A percentile compares a stretch with the other conserved stretches of the same genome.
Evolutionary conservation across 2,797 vertebrate species (phyloP).

Genomic region (Pygocentrus nattereri): DNA sequence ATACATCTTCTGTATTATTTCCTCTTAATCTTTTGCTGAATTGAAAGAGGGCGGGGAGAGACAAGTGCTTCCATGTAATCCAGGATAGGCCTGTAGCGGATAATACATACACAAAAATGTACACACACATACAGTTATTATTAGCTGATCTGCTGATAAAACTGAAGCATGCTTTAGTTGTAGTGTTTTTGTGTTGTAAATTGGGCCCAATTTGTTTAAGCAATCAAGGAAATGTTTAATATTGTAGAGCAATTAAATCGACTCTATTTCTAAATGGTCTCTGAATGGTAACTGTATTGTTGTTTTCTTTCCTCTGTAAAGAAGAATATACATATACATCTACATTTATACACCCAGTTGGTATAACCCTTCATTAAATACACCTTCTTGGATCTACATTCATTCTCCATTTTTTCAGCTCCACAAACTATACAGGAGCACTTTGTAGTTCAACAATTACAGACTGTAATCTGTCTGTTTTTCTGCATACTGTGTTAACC

Average conservation of each 20-base stretch:
- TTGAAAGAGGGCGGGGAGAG: conserved; percentile 22
- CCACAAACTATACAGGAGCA: too few relatives aligned
- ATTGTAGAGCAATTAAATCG: not conserved
- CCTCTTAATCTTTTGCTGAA: conserved; percentile 33
- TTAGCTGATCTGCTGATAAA: conserved; percentile 19
- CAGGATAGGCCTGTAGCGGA: conserved; percentile 41
- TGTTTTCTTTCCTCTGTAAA: too few relatives aligned
- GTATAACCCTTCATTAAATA: too few relatives aligned
- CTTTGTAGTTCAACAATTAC: too few relatives aligned
- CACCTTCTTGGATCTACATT: too few relatives aligned
- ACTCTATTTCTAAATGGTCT: not conserved
- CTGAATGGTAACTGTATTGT: too few relatives aligned
- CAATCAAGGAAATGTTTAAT: not conserved
- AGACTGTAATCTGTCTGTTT: too few relatives aligned
- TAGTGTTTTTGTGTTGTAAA: not conserved
- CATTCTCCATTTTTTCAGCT: too few relatives aligned
- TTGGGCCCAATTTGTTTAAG: not conserved
- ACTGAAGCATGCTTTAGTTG: conserved; percentile 13
- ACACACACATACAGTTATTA: conserved; percentile 29
- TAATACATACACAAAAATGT: conserved; percentile 51
- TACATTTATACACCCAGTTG: too few relatives aligned
- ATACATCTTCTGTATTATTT: conserved; percentile 25
- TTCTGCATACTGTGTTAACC: too few relatives aligned
- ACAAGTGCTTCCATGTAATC: conserved; percentile 43
- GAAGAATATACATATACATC: too few relatives aligned